Percentiles rank a stretch among this genome's conserved stretches.
Conservation (phyloP, 2,113 vertebrate genomes). For the Mormyrus iriodes region DNA sequence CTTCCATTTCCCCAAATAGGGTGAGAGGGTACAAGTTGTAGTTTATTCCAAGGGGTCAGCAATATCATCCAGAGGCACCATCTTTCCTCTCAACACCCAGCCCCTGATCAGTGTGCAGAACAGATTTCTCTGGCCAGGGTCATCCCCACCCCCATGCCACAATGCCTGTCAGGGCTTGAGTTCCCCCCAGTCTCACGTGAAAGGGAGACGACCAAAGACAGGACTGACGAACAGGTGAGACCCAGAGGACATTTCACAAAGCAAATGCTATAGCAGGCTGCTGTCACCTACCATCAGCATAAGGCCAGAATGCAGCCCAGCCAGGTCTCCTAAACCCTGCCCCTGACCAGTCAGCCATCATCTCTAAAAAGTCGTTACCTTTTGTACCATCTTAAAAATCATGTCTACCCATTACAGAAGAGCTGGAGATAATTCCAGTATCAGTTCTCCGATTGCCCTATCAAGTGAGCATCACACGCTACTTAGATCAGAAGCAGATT, state of each 20-base stretch:
- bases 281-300: background rate
- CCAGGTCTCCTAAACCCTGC: background rate
- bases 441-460: background rate
- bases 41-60: background rate
- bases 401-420: background rate
- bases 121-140: background rate
- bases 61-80: background rate
- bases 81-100: background rate
- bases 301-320: background rate
- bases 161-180: background rate
- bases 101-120: background rate
- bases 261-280: background rate
- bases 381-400: background rate
- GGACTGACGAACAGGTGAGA: background rate
- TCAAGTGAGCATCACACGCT: background rate
- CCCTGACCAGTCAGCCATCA: background rate
- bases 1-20: background rate
- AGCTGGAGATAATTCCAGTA: background rate
- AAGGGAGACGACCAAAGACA: background rate
- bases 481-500: constrained; percentile 5
- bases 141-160: background rate
- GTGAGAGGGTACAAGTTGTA: background rate
- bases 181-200: background rate
- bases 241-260: background rate
- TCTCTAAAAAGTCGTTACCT: constrained; percentile 46